A percentile compares a stretch with the other conserved stretches of the same genome.
Conservation (phyloP, 2,797 vertebrate species). For the Brachymystax lenok region DNA sequence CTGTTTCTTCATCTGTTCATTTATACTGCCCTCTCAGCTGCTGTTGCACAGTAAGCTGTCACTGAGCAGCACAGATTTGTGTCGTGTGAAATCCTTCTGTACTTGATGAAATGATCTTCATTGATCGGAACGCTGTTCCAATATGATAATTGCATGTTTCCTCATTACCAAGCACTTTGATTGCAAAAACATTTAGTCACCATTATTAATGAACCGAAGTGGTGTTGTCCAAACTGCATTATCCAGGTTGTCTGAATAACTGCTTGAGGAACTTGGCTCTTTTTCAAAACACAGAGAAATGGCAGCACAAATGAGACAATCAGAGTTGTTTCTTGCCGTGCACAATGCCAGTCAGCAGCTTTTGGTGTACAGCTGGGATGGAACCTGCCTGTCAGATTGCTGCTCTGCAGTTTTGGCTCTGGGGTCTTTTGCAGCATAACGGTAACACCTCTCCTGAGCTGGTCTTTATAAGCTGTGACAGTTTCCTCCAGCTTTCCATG, state of each 20-base stretch:
- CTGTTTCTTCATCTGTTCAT: slow-evolving; percentile 63
- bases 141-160: slow-evolving; percentile 64
- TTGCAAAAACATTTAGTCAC: slow-evolving; percentile 56
- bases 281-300: slow-evolving; percentile 48
- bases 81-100: slow-evolving; percentile 53
- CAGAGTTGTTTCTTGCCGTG: slow-evolving; percentile 35
- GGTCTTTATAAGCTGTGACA: slow-evolving; percentile 61
- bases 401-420: slow-evolving; percentile 53
- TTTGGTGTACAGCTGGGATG: slow-evolving; percentile 50
- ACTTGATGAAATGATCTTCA: slow-evolving; percentile 67
- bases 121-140: slow-evolving; percentile 64
- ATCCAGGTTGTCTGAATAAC: slow-evolving; percentile 31
- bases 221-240: slow-evolving; percentile 25
- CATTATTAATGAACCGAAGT: slow-evolving; percentile 42
- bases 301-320: slow-evolving; percentile 49
- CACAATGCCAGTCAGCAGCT: slow-evolving; percentile 63
- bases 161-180: slow-evolving; percentile 61
- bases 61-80: slow-evolving; percentile 54
- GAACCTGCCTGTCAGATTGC: slow-evolving; percentile 59
- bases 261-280: slow-evolving; percentile 43
- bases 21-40: slow-evolving; percentile 57
- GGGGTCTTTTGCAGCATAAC: slow-evolving; percentile 40
- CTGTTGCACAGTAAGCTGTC: slow-evolving; percentile 38
- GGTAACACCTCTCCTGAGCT: slow-evolving; percentile 45
- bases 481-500: slow-evolving; percentile 60